phyloP scores from a whole-genome alignment of 2,113 vertebrate species.

The Phrynosoma blainvillii region DNA sequence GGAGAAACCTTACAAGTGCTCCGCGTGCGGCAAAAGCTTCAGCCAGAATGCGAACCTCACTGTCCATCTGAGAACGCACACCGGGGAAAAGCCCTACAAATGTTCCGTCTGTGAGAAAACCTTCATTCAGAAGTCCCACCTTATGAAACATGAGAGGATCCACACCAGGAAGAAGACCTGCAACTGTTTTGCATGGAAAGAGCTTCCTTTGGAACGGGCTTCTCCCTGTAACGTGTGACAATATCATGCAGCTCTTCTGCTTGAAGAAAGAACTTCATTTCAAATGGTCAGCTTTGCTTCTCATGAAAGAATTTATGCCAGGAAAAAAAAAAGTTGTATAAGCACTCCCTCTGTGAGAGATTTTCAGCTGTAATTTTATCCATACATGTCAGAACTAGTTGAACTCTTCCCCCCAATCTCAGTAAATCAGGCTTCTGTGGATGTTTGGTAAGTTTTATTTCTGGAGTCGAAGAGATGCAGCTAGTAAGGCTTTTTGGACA shows the following conservation, averaged over 20 bases:
- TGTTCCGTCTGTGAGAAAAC: background rate
- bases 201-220: background rate
- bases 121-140: conserved; percentile 9
- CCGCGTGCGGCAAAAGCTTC: too few species aligned
- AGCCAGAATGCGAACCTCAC: too few species aligned
- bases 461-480: too few species aligned
- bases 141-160: conserved; percentile 4
- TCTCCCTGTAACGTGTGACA: background rate
- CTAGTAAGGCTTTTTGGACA: too few species aligned
- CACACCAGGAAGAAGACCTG: background rate
- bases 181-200: background rate
- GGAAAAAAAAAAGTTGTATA: too few species aligned
- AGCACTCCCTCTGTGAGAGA: too few species aligned
- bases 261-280: background rate
- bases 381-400: too few species aligned
- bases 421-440: too few species aligned
- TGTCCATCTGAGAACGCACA: too few species aligned
- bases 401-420: too few species aligned
- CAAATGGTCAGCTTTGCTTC: background rate
- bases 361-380: background rate
- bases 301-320: background rate
- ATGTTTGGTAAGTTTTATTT: too few species aligned
- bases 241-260: too few species aligned
- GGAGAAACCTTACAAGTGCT: background rate
- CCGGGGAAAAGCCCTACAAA: background rate